These are phyloP conservation scores for Megatriorchis doriae DNA, from an alignment of 2,113 vertebrate genomes.

Conservation along the genomic window DNA sequence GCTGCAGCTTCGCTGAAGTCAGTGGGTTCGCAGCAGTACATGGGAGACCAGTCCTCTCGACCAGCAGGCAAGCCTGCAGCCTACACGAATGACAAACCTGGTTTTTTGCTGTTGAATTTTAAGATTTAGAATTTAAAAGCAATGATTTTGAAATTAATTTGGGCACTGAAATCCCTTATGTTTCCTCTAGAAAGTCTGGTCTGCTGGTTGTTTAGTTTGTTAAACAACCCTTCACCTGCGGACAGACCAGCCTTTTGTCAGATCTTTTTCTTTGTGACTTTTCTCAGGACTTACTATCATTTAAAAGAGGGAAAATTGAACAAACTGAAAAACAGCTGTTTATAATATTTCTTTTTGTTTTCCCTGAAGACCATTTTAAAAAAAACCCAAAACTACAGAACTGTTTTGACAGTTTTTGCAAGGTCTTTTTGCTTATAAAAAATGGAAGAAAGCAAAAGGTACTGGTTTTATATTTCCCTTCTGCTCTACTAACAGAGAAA, in stretches of 20 bases:
- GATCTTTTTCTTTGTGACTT: background rate
- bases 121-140: background rate
- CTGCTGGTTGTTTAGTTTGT: background rate
- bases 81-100: background rate
- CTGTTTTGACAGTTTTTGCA: background rate
- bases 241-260: background rate
- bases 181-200: background rate
- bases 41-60: background rate
- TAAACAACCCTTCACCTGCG: background rate
- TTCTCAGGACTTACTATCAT: background rate
- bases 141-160: background rate
- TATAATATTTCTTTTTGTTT: background rate
- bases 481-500: background rate
- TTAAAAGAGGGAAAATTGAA: background rate
- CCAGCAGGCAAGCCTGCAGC: background rate
- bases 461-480: background rate
- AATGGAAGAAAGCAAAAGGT: background rate
- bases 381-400: background rate
- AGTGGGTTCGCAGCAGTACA: background rate
- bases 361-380: background rate
- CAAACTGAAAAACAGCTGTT: background rate
- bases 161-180: background rate
- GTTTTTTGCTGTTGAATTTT: background rate
- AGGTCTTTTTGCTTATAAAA: background rate
- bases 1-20: background rate